phyloP scores from a whole-genome alignment of 2,797 vertebrate species.

The Acrossocheilus fasciatus region DNA sequence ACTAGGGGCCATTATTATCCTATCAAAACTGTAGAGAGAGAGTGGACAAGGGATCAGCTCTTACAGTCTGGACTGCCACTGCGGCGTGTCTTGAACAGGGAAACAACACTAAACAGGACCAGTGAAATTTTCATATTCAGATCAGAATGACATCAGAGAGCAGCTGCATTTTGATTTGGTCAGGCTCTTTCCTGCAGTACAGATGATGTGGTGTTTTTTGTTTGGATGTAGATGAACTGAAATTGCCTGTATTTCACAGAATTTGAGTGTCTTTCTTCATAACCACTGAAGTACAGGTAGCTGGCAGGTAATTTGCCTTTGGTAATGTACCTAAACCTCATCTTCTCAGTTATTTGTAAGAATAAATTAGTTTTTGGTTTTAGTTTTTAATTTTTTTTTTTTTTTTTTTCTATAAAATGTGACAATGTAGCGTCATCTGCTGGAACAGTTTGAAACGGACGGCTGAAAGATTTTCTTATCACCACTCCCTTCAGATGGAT shows the following conservation, averaged over 20 bases:
- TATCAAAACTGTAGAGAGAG: constrained; percentile 25
- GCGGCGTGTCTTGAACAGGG: constrained; percentile 8
- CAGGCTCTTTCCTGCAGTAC: not conserved
- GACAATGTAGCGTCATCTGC: constrained; percentile 44
- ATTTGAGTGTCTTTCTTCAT: constrained; percentile 14
- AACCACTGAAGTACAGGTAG: constrained; percentile 28
- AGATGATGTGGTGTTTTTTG: too few relatives aligned
- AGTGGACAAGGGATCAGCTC: constrained; percentile 29
- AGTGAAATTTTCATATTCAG: constrained; percentile 26
- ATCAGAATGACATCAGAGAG: not conserved
- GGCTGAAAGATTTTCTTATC: not conserved
- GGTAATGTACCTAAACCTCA: constrained; percentile 32
- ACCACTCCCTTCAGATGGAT: not conserved
- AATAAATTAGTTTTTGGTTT: not conserved
- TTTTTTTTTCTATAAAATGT: constrained; percentile 12
- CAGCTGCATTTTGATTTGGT: constrained; percentile 11
- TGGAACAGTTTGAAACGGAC: constrained; percentile 12
- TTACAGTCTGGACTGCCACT: constrained; percentile 11
- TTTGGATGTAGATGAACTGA: not conserved
- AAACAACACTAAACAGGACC: constrained; percentile 24
- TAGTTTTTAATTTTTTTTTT: not conserved
- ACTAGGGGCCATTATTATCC: constrained; percentile 39
- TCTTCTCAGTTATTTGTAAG: not conserved
- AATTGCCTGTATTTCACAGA: constrained; percentile 1
- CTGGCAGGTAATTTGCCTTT: constrained; percentile 3